Evolutionary conservation across 2,113 vertebrate species (phyloP), one percentile per base, ranked within the genome.

Genomic region (Grallaria varia): DNA sequence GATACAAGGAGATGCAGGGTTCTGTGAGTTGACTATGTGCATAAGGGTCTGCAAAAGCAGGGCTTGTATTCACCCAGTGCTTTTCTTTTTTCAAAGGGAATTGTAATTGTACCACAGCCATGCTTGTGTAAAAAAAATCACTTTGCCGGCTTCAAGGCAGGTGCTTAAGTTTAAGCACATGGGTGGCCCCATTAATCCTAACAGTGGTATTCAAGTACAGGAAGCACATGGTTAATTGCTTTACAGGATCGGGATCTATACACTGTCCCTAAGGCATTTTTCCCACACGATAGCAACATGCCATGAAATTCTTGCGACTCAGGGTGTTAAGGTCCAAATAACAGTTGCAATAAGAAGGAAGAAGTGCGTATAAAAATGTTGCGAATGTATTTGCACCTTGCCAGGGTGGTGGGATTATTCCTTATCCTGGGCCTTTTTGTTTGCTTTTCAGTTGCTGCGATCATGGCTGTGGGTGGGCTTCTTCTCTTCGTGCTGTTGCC

Each of bases 361-460:
- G 33, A 78, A 87, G 37, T 35, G 40, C 55, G 10, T 67, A 62
- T 89, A 77, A 66, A 76, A 95, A 63, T 92, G 94, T 89, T 66
- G 77, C 68, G 2, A 91, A 95, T 95, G 90, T 98, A 85, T 96
- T 95, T 92, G 88, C 96, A 91, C 86, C 92, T 39, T 95, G 55
- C 31, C 49, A 50, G 94, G 97, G 77, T 69, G 2, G 93, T 96
- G 97, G 94, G 96, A 97, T 96, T 95, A 90, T 96, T 97, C 98
- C 97, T 98, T 97, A 98, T 96, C 89, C 76, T 97, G 97, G 97
- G 97, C 97, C 98, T 97, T 98, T 98, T 98, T 98, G 95, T 98
- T 98, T 98, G 97, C 98, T 97, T 98, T 98, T 92, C 98, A 98
- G 98, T 97, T 98, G 97, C 98, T 98, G 98, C 97, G 97, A 98